These are phyloP conservation scores for Leptopterna dolabrata DNA, from an alignment of 2,888 invertebrate species.

Conservation along the genomic window DNA sequence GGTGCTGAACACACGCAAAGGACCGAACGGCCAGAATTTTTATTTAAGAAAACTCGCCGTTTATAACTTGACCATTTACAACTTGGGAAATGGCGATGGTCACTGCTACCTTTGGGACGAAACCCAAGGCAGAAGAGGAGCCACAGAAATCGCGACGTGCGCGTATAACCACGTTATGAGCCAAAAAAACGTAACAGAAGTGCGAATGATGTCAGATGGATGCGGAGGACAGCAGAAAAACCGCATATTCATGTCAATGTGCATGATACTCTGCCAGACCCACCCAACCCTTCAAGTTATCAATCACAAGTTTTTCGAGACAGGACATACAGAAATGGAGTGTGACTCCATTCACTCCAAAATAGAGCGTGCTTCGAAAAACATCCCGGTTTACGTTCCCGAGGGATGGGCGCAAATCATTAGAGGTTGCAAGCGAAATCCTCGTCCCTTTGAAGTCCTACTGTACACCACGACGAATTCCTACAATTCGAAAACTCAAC, in stretches of 20 bases:
- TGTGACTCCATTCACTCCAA: too few relatives aligned
- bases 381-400: slow-evolving; percentile 1
- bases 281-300: neutral
- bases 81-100: slow-evolving; percentile 57
- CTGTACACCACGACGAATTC: too few relatives aligned
- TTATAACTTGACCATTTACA: slow-evolving; percentile 49
- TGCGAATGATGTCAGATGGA: neutral
- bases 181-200: neutral
- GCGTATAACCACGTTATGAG: neutral
- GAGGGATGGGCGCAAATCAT: too few relatives aligned
- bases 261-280: neutral
- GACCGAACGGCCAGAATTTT: neutral
- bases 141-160: slow-evolving; percentile 57
- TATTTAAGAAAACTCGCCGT: neutral
- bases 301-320: neutral
- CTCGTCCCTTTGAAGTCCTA: neutral
- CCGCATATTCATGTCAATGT: neutral
- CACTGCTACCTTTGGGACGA: too few relatives aligned
- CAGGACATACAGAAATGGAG: neutral
- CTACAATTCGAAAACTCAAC: too few relatives aligned
- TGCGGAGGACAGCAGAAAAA: neutral
- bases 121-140: too few relatives aligned
- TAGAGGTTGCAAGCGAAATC: neutral
- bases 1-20: neutral
- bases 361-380: neutral